Evolutionary conservation across 2,113 vertebrate genomes (phyloP).

Genomic region (Rousettus leschenaultii): DNA sequence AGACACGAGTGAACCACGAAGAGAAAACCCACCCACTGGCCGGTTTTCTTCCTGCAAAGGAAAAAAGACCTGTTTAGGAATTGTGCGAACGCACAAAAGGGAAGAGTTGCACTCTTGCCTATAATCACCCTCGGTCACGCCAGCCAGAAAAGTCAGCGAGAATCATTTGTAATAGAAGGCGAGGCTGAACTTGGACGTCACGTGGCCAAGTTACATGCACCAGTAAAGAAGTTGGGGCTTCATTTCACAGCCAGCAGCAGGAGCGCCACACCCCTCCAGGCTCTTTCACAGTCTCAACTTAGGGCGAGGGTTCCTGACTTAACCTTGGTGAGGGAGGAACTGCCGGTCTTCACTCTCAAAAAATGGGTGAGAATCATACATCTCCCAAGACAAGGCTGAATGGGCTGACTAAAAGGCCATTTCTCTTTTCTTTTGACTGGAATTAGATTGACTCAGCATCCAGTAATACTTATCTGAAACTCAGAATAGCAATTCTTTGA

Average conservation of each 20-base stretch:
- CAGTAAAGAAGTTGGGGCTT: not conserved
- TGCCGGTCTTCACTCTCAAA: not conserved
- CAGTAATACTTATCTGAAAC: not conserved
- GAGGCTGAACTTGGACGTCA: not conserved
- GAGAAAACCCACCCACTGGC: conserved; percentile 91
- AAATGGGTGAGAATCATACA: not conserved
- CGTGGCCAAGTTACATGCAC: not conserved
- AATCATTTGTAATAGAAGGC: not conserved
- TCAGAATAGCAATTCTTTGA: not conserved
- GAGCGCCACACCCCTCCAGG: not conserved
- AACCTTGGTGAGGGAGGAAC: not conserved
- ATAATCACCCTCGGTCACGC: not conserved
- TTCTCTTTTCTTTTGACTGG: not conserved
- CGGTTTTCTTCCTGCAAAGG: conserved; percentile 89
- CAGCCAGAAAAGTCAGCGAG: not conserved
- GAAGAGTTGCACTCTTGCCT: not conserved
- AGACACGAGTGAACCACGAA: conserved; percentile 93
- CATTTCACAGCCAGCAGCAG: not conserved
- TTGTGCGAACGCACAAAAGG: not conserved
- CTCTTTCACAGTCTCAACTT: not conserved
- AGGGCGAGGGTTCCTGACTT: not conserved
- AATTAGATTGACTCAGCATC: not conserved
- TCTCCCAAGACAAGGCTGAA: not conserved
- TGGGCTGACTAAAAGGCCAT: not conserved
- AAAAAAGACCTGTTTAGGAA: conserved; percentile 28